Conservation (phyloP, 1,140 invertebrate species). For the Lasioglossum baleicum region DNA sequence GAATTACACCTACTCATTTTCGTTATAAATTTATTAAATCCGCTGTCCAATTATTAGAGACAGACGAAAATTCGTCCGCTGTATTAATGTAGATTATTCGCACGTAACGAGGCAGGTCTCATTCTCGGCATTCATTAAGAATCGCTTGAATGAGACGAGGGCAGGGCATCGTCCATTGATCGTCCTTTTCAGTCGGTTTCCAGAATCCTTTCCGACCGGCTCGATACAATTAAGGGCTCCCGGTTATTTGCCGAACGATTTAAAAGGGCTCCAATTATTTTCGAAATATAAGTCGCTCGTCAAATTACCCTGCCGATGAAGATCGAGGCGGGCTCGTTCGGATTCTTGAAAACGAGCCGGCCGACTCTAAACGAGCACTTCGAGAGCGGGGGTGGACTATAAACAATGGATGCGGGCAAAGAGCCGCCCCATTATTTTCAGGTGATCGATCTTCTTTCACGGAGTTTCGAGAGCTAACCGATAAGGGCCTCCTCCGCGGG, state of each 20-base stretch:
- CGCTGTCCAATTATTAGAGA: too few species aligned
- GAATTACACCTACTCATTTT: too few species aligned
- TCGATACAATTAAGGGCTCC: slow-evolving; percentile 15
- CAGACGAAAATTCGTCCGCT: too few species aligned
- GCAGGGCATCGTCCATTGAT: neutral
- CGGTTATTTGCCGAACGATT: slow-evolving; percentile 26
- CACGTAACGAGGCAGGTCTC: neutral
- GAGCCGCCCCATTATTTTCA: slow-evolving; percentile 34
- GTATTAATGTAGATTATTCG: too few species aligned
- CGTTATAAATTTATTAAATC: too few species aligned
- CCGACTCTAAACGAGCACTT: too few species aligned
- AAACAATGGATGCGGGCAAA: slow-evolving; percentile 36
- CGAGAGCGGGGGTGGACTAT: neutral
- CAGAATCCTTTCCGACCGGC: neutral
- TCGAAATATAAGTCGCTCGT: slow-evolving; percentile 10
- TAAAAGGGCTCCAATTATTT: slow-evolving; percentile 27
- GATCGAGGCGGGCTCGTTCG: neutral
- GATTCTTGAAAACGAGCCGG: slow-evolving; percentile 1
- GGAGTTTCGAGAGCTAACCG: neutral
- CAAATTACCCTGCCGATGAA: neutral
- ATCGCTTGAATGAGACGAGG: neutral
- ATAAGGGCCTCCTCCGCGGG: slow-evolving; percentile 9
- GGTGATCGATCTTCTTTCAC: slow-evolving; percentile 37
- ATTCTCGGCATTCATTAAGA: slow-evolving; percentile 1
- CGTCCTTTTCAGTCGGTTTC: neutral